phyloP scores from a whole-genome alignment of 2,797 vertebrate species.

The Enteromius fasciolatus region DNA sequence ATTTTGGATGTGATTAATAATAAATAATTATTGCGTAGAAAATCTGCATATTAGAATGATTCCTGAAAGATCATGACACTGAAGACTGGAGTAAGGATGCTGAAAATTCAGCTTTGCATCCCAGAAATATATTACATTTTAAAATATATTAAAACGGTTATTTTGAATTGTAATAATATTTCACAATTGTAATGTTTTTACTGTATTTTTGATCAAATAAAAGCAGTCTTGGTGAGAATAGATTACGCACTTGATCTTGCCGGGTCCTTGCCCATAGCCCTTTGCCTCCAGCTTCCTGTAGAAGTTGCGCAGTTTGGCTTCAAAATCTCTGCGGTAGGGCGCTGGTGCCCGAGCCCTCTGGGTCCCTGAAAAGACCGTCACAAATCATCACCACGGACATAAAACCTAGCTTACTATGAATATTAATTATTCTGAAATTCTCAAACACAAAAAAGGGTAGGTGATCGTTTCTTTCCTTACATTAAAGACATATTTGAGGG shows the following conservation, averaged over 20 bases:
- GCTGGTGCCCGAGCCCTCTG: slow-evolving; percentile 88
- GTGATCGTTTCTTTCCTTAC: background rate
- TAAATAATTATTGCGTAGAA: background rate
- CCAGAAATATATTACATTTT: background rate
- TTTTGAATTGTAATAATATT: background rate
- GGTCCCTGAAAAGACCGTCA: slow-evolving; percentile 71
- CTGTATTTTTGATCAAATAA: background rate
- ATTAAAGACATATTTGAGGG: background rate
- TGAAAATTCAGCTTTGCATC: background rate
- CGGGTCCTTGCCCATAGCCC: slow-evolving; percentile 89
- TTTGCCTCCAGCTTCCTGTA: slow-evolving; percentile 92
- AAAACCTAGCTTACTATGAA: background rate
- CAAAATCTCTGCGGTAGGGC: slow-evolving; percentile 88
- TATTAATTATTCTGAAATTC: slow-evolving; percentile 1
- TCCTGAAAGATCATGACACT: background rate
- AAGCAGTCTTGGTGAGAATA: background rate
- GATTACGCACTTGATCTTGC: slow-evolving; percentile 86
- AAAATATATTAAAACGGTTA: background rate
- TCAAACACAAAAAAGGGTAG: background rate
- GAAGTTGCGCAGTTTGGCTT: slow-evolving; percentile 89
- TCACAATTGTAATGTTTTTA: background rate
- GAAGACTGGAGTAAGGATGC: background rate
- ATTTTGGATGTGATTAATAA: too few relatives aligned
- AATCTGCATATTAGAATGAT: background rate
- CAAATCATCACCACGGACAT: background rate